These are phyloP conservation scores for Tribolium castaneum DNA, from an alignment of 1,140 invertebrate genomes.

Conservation along the genomic window DNA sequence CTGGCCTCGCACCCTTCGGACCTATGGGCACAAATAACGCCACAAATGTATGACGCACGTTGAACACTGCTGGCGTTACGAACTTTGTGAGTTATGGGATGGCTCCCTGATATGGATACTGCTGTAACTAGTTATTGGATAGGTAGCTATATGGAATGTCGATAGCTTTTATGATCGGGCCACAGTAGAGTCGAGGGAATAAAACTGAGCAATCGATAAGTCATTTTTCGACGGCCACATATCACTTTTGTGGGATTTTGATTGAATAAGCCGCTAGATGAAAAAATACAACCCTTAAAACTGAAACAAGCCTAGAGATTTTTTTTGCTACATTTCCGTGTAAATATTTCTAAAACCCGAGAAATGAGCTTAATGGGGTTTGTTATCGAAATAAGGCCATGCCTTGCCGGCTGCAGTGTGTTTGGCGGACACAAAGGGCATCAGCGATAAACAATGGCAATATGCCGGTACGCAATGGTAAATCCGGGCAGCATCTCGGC, in stretches of 20 bases:
- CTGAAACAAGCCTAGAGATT: no score
- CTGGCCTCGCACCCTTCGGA: constrained; percentile 52
- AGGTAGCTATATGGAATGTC: constrained; percentile 32
- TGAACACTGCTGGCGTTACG: not conserved
- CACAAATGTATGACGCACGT: constrained; percentile 3
- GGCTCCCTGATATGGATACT: constrained; percentile 16
- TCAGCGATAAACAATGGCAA: constrained; percentile 43
- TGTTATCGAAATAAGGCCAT: constrained; percentile 35
- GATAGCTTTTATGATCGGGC: constrained; percentile 39
- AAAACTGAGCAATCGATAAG: constrained; percentile 17
- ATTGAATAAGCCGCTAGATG: not conserved
- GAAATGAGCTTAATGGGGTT: constrained; percentile 8
- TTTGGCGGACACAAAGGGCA: constrained; percentile 17
- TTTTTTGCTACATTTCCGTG: no score
- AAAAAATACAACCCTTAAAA: not conserved
- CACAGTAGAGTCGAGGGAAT: not conserved
- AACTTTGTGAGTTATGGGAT: constrained; percentile 22
- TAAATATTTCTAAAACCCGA: no score
- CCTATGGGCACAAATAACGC: constrained; percentile 1
- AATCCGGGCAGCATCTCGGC: constrained; percentile 32
- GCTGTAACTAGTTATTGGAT: constrained; percentile 11
- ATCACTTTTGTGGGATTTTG: not conserved
- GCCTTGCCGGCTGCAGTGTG: constrained; percentile 24
- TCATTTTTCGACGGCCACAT: constrained; percentile 4
- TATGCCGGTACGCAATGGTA: constrained; percentile 39